Evolutionary conservation across 2,888 invertebrate species (phyloP).

Genomic region (Lasioglossum lativentre): DNA sequence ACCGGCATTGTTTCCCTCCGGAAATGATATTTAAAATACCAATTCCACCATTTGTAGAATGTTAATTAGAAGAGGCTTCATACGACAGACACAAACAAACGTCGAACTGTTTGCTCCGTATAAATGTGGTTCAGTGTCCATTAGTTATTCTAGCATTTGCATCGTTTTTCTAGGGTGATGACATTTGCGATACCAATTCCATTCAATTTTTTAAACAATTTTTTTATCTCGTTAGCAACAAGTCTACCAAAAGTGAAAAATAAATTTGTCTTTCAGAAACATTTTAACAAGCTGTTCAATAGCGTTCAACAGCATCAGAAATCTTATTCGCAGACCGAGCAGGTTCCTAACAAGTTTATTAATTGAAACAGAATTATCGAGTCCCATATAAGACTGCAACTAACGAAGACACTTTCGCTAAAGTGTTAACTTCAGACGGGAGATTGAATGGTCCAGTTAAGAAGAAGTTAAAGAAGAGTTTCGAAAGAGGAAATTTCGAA

Average conservation of each 20-base stretch:
- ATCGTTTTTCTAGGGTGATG: too few relatives aligned
- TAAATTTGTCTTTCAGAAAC: not conserved
- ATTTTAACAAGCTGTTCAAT: not conserved
- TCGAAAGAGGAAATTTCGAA: not conserved
- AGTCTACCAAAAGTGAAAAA: not conserved
- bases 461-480: not conserved
- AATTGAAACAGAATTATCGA: not conserved
- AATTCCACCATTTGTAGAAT: too few relatives aligned
- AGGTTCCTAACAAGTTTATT: not conserved
- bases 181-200: too few relatives aligned
- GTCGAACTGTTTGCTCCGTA: too few relatives aligned
- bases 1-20: too few relatives aligned
- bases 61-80: too few relatives aligned
- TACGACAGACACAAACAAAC: too few relatives aligned
- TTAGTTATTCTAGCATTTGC: too few relatives aligned
- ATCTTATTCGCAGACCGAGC: not conserved
- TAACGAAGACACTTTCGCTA: not conserved
- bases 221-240: too few relatives aligned
- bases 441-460: not conserved
- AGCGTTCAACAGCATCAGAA: not conserved
- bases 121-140: too few relatives aligned
- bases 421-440: not conserved
- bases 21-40: too few relatives aligned
- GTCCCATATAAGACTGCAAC: not conserved
- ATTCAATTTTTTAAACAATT: too few relatives aligned